Conservation (phyloP, 2,797 vertebrate species). For the Sebastes iracundus region DNA sequence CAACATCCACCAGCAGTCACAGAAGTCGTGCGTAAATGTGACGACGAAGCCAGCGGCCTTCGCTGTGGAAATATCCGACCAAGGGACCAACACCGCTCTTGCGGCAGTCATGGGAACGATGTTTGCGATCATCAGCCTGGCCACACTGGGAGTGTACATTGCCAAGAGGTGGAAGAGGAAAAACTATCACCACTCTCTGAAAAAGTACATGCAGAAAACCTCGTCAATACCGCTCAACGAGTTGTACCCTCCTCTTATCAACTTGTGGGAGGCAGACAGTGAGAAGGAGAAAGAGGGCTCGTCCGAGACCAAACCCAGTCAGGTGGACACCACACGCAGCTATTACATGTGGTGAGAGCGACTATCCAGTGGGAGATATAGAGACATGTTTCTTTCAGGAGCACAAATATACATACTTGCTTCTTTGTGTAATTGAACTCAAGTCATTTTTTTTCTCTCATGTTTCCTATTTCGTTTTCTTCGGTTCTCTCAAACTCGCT, state of each 20-base stretch:
- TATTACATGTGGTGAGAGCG: constrained; percentile 98
- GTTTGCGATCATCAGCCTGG: constrained; percentile 91
- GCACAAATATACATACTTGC: constrained; percentile 89
- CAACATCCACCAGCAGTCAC: constrained; percentile 92
- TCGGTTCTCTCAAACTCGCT: constrained; percentile 82
- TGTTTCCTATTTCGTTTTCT: constrained; percentile 74
- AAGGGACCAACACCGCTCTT: constrained; percentile 91
- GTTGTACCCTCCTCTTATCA: constrained; percentile 97
- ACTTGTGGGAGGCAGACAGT: constrained; percentile 95
- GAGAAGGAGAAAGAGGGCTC: constrained; percentile 96
- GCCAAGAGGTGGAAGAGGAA: constrained; percentile 96
- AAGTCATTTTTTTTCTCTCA: constrained; percentile 31
- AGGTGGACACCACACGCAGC: constrained; percentile 98
- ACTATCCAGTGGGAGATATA: constrained; percentile 9
- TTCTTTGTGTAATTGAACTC: constrained; percentile 89
- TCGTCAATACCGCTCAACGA: constrained; percentile 97
- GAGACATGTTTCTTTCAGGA: constrained; percentile 76
- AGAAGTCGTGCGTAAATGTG: constrained; percentile 94
- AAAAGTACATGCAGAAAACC: constrained; percentile 99
- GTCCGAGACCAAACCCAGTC: constrained; percentile 91
- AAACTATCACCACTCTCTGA: constrained; percentile 97
- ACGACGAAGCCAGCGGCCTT: constrained; percentile 92
- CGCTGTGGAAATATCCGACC: constrained; percentile 88
- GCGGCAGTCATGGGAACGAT: constrained; percentile 94
- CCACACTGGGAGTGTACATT: constrained; percentile 88